Evolutionary conservation across 92 coral and sea anemone genomes (phyloP), one percentile per base, ranked within the genome.

Genomic region (Porites divaricata): DNA sequence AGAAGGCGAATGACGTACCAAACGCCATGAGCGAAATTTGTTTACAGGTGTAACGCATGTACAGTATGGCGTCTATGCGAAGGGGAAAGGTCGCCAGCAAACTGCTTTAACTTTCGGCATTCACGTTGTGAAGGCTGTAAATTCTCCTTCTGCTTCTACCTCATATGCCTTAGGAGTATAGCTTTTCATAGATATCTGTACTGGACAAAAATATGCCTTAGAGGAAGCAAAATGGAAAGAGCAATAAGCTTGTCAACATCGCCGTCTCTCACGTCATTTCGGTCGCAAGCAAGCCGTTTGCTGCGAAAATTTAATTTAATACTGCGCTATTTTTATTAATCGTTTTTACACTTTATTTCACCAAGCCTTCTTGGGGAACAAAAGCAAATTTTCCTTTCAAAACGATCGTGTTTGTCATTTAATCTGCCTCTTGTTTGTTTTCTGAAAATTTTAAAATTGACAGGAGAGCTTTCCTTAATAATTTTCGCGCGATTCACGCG

Each of bases 11-110:
- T 35, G 45, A 35, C 7, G 45, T 35, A 6, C 45, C 4, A 35
- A 75, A 26, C 67, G 59, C 59, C 71, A 26, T 62, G 20, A 21
- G 22, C 72, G 7, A 19, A 54, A 15, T 77, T 51, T 14, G 74
- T 79, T 79, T 79, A 67, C 84, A 79, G 75, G 84, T 79, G 84
- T 19, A 5, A 35, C 4, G 7, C 0, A 71, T 66, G 61, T n/a
- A n/a, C n/a, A n/a, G n/a, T n/a, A 13, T 12, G 57, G 52, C 24
- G 71, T 1, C 61, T 49, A 17, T 45, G 17, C 22, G 1, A n/a
- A n/a, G 24, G 57, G 70, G 23, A 48, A 26, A 41, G 16, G 45
- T 59, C 81, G 56, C 64, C 13, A 23, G 19, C 22, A 6, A 21
- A 25, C 45, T 52, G 45, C 45, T 5, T 4, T 53, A 19, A 6